Conservation (phyloP, 1,140 invertebrate species). For the Cylas formicarius region DNA sequence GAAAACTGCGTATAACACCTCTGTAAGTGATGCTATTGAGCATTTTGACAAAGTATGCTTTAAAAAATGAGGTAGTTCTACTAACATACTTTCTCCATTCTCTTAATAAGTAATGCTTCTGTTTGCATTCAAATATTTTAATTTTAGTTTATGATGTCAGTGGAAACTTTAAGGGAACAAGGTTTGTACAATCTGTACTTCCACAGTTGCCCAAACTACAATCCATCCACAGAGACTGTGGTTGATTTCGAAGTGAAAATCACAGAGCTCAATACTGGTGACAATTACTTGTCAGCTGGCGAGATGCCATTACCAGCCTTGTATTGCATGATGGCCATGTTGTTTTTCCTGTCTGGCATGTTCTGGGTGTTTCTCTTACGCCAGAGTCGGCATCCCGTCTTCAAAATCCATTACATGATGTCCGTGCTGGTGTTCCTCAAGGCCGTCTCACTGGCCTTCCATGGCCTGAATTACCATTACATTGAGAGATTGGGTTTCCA, state of each 20-base stretch:
- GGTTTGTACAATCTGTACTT: conserved; percentile 94
- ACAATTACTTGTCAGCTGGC: conserved; percentile 90
- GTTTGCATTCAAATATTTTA: conserved; percentile 6
- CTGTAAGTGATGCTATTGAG: conserved; percentile 40
- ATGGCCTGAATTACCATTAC: conserved; percentile 95
- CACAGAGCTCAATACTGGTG: conserved; percentile 69
- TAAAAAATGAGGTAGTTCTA: not conserved
- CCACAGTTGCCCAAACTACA: conserved; percentile 81
- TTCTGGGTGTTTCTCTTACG: conserved; percentile 89
- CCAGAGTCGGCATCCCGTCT: conserved; percentile 73
- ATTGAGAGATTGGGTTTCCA: conserved; percentile 91
- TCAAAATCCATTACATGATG: conserved; percentile 97
- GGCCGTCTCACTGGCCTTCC: conserved; percentile 86
- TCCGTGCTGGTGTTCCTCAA: conserved; percentile 88
- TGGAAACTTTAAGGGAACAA: conserved; percentile 71
- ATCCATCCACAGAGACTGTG: conserved; percentile 31
- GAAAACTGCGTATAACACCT: conserved; percentile 50
- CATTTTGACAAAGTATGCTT: not conserved
- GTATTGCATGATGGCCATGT: conserved; percentile 84
- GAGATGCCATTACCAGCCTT: conserved; percentile 91
- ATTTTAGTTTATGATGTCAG: conserved; percentile 52
- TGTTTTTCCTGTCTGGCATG: conserved; percentile 83
- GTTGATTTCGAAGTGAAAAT: conserved; percentile 61
- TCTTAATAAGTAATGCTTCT: not conserved
- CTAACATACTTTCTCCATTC: not conserved